Evolutionary conservation across 1,140 invertebrate species (phyloP), one percentile per base, ranked within the genome.

Genomic region (Solenopsis fugax): DNA sequence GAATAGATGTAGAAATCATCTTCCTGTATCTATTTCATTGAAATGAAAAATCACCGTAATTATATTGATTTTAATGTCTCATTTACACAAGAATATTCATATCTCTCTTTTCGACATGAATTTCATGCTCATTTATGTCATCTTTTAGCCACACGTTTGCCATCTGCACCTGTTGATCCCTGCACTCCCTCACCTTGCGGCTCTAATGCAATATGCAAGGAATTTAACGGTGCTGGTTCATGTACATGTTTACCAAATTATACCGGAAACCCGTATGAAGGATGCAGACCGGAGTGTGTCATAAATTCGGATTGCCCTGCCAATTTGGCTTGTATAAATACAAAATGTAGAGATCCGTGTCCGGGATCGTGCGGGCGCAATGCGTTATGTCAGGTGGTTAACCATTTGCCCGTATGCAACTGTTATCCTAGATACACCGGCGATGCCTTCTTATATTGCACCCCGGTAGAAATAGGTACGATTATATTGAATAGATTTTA

Each of bases 351-450:
- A 77, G 93, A 96, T 87, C 96, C 96, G 12, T 96, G 95, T 88
- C 65, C 93, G 52, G 95, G 93, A 54, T 93, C 95, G 41, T 96
- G 97, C 92, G 97, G 97, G 16, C 92, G 95, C 12, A 97, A 97
- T 91, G 96, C 97, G 4, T 89, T 96, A n/a, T 97, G 97, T 87
- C 95, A 95, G 58, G 97, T 97, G 64, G 94, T 96, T 45, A 97
- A 96, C 88, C 96, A 96, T 64, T 96, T 96, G 18, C 96, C 97
- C 7, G 96, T 96, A 81, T 98, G 97, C 88, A 93, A 94, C 41
- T 98, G 97, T 93, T 93, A 96, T 56, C 92, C 94, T 18, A 96
- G 54, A 73, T 50, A 73, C 4, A 84, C 80, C 10, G 80, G 80
- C 52, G 65, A 89, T 6, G 88, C 88, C 7, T 89, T 89, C n/a